Conservation (phyloP, 1,140 invertebrate genomes). For the Anastatus disparis region DNA sequence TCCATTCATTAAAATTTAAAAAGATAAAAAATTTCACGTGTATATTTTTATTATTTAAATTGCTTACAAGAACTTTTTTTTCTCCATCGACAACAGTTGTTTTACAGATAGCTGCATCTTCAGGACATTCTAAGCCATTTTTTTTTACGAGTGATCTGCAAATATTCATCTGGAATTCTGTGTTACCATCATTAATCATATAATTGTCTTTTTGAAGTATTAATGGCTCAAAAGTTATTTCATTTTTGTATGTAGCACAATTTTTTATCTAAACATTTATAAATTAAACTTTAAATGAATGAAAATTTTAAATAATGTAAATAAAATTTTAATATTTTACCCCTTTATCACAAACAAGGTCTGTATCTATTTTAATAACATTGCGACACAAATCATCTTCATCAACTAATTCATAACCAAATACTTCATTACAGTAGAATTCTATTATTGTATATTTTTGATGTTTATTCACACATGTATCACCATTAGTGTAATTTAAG, state of each 20-base stretch:
- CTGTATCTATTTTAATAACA: neutral
- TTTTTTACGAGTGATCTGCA: neutral
- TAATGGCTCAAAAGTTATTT: no score
- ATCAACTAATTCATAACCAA: neutral
- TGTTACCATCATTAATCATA: neutral
- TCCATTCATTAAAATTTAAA: no score
- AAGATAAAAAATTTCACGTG: no score
- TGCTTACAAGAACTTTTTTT: neutral
- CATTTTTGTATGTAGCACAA: no score
- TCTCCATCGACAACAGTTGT: neutral
- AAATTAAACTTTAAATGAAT: neutral
- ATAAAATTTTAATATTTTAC: neutral
- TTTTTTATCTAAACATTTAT: no score
- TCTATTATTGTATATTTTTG: constrained; percentile 65
- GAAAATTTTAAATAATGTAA: neutral
- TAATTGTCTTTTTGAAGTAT: neutral
- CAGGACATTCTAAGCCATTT: neutral
- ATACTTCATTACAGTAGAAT: constrained; percentile 60
- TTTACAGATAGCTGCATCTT: neutral
- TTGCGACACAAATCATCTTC: neutral
- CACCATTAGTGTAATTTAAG: constrained; percentile 68
- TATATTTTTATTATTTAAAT: neutral
- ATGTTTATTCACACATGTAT: constrained; percentile 52
- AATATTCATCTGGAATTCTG: neutral
- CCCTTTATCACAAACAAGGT: neutral